Evolutionary conservation across 2,113 vertebrate species (phyloP), one percentile per base, ranked within the genome.

Genomic region (Corythoichthys intestinalis): DNA sequence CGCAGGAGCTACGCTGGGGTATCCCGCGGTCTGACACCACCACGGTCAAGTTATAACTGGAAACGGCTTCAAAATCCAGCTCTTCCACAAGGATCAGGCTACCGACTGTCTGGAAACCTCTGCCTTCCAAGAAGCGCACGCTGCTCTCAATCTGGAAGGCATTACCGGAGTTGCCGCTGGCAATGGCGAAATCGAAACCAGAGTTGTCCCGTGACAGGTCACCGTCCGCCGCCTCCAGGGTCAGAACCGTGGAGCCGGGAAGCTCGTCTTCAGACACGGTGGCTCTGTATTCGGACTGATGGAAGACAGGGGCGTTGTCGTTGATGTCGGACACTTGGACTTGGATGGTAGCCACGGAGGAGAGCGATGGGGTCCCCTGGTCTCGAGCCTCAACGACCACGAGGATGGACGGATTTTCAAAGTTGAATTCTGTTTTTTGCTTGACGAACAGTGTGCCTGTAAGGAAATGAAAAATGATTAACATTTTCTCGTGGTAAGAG

Each of bases 111-210:
- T 87, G 92, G 74, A 95, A 94, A 20, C 92, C 91, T 2, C 85
- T 92, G 0, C 94, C 93, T 64, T 94, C 90, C 2, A 88, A 85
- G 83, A 94, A 92, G 6, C 88, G 90, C 54, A 96, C 91, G 0
- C 93, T 93, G 83, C 95, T 95, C 83, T 98, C 96, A 74, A 99
- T 91, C 85, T 96, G 96, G 89, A 99, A 99, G 66, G 92, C 89
- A 0, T 94, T 95, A 72, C 94, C 96, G 0, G 86, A 69, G 11
- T 98, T 97, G 71, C 97, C 97, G 1, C 93, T 95, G 82, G 97
- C 87, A 0, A 98, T 97, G 76, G 94, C 94, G 64, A 98, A 99
- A 89, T 98, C 96, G 10, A 98, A 93, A 3, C 93, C 90, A 0
- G 93, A 92, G 0, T 98, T 96, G 61, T 93, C 93, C 66, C 94